Evolutionary conservation across 2,888 invertebrate genomes (phyloP).

Genomic region (Caradrina kadenii): DNA sequence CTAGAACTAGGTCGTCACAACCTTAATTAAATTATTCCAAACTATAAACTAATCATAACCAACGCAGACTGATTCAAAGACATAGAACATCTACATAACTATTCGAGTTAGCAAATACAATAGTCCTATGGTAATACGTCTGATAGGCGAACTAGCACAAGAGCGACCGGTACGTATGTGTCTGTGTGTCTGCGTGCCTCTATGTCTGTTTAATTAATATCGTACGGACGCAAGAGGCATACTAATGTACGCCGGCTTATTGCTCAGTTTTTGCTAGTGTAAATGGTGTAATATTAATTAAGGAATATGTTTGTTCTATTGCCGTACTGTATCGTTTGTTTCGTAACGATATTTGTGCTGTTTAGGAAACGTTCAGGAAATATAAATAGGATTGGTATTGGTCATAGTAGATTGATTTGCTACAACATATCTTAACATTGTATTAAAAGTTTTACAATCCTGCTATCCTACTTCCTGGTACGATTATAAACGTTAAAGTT

Average conservation of each 20-base stretch:
- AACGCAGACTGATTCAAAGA: constrained; percentile 18
- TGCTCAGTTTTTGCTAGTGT: constrained; percentile 38
- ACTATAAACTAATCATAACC: constrained; percentile 15
- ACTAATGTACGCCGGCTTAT: constrained; percentile 50
- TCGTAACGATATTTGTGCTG: not conserved
- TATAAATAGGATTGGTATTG: too few species aligned
- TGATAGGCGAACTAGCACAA: constrained; percentile 75
- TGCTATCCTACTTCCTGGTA: too few species aligned
- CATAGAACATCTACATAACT: constrained; percentile 24
- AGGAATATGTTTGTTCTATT: constrained; percentile 35
- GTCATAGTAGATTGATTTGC: not conserved
- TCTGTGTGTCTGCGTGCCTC: constrained; percentile 33
- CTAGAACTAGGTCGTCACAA: not conserved
- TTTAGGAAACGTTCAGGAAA: not conserved
- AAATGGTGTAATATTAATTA: constrained; percentile 43
- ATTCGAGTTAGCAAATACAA: constrained; percentile 46
- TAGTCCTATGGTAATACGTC: constrained; percentile 54
- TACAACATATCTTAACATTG: too few species aligned
- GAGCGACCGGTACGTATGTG: constrained; percentile 69
- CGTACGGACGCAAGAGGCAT: constrained; percentile 56
- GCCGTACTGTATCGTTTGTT: constrained; percentile 24
- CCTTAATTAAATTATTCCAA: not conserved
- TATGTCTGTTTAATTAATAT: constrained; percentile 71
- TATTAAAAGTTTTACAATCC: too few species aligned
- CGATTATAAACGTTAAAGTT: too few species aligned